phyloP scores from a whole-genome alignment of 2,888 invertebrate genomes.

The Oscheius sp. region DNA sequence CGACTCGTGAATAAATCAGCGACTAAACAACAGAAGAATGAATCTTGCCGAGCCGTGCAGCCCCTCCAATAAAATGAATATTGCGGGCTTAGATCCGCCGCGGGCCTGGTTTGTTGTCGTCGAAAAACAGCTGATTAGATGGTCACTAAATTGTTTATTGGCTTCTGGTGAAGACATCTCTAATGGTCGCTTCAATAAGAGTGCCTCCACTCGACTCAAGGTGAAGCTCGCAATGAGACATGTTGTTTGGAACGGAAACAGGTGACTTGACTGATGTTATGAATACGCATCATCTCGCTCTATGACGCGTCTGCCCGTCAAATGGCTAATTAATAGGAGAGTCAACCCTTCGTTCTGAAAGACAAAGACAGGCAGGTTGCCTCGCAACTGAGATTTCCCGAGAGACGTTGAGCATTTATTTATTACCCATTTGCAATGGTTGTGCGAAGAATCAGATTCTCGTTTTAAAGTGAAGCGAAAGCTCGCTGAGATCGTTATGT shows the following conservation, averaged over 20 bases:
- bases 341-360: too few species aligned
- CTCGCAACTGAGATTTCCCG: too few species aligned
- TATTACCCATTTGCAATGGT: slow-evolving; percentile 20
- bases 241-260: too few species aligned
- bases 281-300: too few species aligned
- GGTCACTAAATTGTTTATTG: too few species aligned
- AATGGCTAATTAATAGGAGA: too few species aligned
- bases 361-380: background rate
- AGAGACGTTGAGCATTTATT: background rate
- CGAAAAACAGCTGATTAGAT: background rate
- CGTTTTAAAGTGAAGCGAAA: slow-evolving; percentile 5
- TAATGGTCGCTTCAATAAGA: too few species aligned
- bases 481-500: background rate
- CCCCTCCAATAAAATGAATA: background rate
- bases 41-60: background rate
- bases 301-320: too few species aligned
- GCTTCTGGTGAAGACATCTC: too few species aligned
- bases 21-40: background rate
- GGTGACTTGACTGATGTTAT: too few species aligned
- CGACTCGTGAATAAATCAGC: slow-evolving; percentile 3
- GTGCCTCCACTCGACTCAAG: too few species aligned
- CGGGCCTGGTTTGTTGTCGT: background rate
- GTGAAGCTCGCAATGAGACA: too few species aligned
- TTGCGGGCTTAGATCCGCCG: background rate
- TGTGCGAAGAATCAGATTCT: background rate